These are phyloP conservation scores for Coracias cyanogaster DNA, from an alignment of 2,797 vertebrate species.

Conservation along the genomic window DNA sequence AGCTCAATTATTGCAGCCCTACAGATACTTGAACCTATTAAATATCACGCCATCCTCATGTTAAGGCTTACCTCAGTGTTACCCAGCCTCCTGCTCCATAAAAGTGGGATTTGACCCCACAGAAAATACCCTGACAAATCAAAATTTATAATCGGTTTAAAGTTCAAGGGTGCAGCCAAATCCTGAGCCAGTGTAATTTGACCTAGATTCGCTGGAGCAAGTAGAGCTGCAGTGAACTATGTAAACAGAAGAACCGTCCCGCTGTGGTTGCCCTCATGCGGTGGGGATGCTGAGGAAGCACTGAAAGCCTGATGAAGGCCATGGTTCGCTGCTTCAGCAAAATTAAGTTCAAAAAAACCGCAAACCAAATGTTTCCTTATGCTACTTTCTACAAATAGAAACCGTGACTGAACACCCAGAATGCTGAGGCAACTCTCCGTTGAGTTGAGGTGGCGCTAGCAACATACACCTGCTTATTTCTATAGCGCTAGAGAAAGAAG, in stretches of 20 bases:
- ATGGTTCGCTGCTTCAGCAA: neutral
- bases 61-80: neutral
- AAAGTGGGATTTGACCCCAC: conserved; percentile 33
- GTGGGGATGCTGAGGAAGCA: neutral
- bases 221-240: neutral
- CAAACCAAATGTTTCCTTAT: neutral
- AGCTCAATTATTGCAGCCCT: neutral
- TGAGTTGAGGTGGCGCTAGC: neutral
- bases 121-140: conserved; percentile 62
- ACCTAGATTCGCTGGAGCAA: conserved; percentile 49
- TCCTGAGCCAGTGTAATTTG: conserved; percentile 61
- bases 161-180: conserved; percentile 60
- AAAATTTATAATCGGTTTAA: conserved; percentile 67
- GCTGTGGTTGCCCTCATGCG: neutral
- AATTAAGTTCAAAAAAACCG: neutral
- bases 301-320: neutral
- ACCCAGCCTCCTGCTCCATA: neutral
- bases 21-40: neutral
- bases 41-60: fast-evolving
- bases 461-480: neutral
- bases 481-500: neutral
- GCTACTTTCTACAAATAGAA: neutral
- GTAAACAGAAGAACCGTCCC: neutral
- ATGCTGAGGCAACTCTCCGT: neutral
- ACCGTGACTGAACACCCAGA: neutral